These are phyloP conservation scores for Bombylius major DNA, from an alignment of 2,888 invertebrate genomes.

Conservation along the genomic window DNA sequence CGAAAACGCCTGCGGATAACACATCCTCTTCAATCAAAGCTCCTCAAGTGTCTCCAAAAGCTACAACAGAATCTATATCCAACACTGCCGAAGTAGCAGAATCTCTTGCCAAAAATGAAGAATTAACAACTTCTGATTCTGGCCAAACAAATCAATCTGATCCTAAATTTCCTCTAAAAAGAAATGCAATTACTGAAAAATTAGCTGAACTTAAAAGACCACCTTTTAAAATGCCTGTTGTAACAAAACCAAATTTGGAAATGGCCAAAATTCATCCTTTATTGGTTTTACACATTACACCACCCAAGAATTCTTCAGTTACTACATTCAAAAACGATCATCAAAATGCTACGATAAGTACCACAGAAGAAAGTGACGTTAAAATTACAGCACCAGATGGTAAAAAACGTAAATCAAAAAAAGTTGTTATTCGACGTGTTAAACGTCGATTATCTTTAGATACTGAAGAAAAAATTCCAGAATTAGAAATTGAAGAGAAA, in stretches of 20 bases:
- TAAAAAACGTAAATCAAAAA: slow-evolving; percentile 20
- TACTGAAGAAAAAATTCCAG: slow-evolving; percentile 20
- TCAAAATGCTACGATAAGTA: not conserved
- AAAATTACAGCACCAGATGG: slow-evolving; percentile 8
- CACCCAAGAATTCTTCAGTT: not conserved
- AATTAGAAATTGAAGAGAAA: slow-evolving; percentile 30
- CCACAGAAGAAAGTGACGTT: not conserved
- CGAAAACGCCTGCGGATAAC: too few relatives aligned
- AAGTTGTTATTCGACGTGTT: slow-evolving; percentile 31
- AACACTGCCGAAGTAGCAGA: too few relatives aligned
- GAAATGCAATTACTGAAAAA: not conserved
- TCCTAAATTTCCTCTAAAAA: not conserved
- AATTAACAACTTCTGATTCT: not conserved
- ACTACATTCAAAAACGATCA: not conserved
- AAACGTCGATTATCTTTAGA: slow-evolving; percentile 30
- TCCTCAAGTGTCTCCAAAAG: not conserved
- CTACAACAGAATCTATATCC: too few relatives aligned
- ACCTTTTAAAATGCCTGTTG: not conserved
- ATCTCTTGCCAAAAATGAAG: not conserved
- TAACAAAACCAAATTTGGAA: not conserved
- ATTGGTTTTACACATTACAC: not conserved
- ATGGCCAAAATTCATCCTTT: not conserved
- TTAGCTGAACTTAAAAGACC: not conserved
- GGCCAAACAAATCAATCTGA: not conserved
- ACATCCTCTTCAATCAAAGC: not conserved